These are phyloP conservation scores for Rhineura floridana DNA, from an alignment of 2,113 vertebrate species.

Conservation along the genomic window DNA sequence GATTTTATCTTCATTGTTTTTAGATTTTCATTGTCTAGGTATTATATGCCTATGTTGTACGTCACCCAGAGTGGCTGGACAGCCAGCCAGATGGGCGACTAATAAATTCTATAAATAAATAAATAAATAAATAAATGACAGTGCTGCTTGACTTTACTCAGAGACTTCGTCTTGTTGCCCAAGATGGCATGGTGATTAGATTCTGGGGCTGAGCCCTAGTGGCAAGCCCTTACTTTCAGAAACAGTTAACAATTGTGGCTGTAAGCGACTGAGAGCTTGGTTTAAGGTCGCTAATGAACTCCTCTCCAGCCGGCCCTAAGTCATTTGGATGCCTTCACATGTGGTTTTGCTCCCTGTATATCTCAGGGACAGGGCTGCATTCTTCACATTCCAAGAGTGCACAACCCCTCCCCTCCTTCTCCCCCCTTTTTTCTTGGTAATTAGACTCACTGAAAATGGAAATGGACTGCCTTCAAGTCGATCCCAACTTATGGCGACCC, in stretches of 20 bases:
- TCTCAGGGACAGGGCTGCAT: background rate
- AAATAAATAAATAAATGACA: too few species aligned
- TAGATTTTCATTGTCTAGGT: too few species aligned
- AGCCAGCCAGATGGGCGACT: too few species aligned
- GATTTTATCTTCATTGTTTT: too few species aligned
- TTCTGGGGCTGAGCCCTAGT: background rate
- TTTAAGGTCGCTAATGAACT: background rate
- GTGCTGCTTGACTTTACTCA: background rate
- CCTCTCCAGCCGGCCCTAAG: background rate
- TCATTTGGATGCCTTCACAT: background rate
- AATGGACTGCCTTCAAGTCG: too few species aligned
- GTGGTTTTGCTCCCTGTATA: constrained; percentile 11
- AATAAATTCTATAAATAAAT: too few species aligned
- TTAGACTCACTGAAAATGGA: too few species aligned
- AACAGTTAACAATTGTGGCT: background rate
- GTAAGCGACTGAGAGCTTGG: background rate
- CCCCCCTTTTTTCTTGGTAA: background rate
- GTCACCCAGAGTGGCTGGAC: too few species aligned
- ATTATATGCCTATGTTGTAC: too few species aligned
- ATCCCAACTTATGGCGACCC: too few species aligned
- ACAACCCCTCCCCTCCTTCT: background rate
- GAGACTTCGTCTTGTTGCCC: background rate
- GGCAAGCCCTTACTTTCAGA: background rate
- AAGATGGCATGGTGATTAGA: background rate
- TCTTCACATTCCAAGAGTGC: constrained; percentile 4